Evolutionary conservation across 1,140 invertebrate species (phyloP).

Genomic region (Danaus plexippus): DNA sequence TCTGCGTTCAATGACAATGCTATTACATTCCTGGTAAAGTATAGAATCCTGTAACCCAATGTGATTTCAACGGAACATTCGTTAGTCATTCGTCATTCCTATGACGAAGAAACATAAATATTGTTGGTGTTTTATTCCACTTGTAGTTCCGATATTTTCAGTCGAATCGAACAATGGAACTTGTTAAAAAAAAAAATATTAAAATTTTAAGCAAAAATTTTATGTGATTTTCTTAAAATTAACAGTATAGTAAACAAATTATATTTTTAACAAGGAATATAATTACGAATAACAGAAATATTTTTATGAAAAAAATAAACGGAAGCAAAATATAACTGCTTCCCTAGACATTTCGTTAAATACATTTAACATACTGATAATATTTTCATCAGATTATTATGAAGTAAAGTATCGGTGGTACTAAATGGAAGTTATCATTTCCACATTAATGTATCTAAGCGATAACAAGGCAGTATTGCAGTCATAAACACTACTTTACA

Average conservation of each 20-base stretch:
- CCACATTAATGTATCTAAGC: conserved; percentile 12
- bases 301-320: too few relatives aligned
- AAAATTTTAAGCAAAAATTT: too few relatives aligned
- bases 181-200: too few relatives aligned
- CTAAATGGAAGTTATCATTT: conserved; percentile 6
- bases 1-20: not conserved
- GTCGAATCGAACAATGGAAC: too few relatives aligned
- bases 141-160: conserved; percentile 1
- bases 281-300: too few relatives aligned
- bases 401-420: not conserved
- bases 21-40: conserved; percentile 4
- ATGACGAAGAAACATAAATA: conserved; percentile 24
- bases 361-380: too few relatives aligned
- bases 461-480: conserved; percentile 16
- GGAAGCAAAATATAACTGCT: too few relatives aligned
- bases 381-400: too few relatives aligned
- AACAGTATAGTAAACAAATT: too few relatives aligned
- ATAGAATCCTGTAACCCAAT: conserved; percentile 2
- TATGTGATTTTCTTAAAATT: too few relatives aligned
- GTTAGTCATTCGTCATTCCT: conserved; percentile 24
- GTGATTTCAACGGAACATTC: conserved; percentile 5
- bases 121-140: conserved; percentile 20
- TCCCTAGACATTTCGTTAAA: too few relatives aligned
- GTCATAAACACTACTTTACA: conserved; percentile 20
- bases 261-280: too few relatives aligned